Evolutionary conservation across 30 jellyfish, hydroid and myxozoan species (phyloP), one percentile per base, ranked within the genome.

Genomic region (Hydra vulgaris): DNA sequence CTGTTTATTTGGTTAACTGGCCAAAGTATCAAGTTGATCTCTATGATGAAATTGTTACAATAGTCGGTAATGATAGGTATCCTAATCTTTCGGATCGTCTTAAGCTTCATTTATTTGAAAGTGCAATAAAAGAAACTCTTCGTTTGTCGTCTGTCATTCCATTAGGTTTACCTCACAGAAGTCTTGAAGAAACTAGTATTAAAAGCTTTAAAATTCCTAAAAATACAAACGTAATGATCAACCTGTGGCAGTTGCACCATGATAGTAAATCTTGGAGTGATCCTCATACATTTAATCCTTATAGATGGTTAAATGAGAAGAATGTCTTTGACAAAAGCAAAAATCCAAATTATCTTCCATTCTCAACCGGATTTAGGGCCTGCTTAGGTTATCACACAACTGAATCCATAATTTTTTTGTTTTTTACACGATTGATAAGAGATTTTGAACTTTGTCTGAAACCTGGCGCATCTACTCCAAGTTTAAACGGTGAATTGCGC

Each of bases 341-440:
- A 22, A 77, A 81, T 56, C 68, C 20, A 25, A 84, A 90, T 54
- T 89, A 70, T 72, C 26, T 89, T 78, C 95, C 96, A 0, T 89
- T 89, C 80, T 89, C 96, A 17, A 87, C 96, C 26, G 96, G 96
- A 18, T 73, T 87, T 25, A 79, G 96, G 27, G 91, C 79, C 8
- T 89, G 96, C 85, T 85, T 83, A 18, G 96, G 96, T 16, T 89
- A 84, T 23, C 22, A 77, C 18, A 76, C 85, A 7, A 94, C 96
- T 27, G 71, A 80, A 61, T 75, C 88, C 21, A 85, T 83, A 79
- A 20, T 89, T 16, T 80, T 72, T 73, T 54, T 84, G 21, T 83
- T 89, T 85, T 67, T 80, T 72, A 70, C 96, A 1, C 83, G 90
- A 0, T 24, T 89, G 53, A 27, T 89, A 1, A 75, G 67, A 25